These are phyloP conservation scores for Strigamia maritima DNA, from an alignment of 2,888 invertebrate species.

Conservation along the genomic window DNA sequence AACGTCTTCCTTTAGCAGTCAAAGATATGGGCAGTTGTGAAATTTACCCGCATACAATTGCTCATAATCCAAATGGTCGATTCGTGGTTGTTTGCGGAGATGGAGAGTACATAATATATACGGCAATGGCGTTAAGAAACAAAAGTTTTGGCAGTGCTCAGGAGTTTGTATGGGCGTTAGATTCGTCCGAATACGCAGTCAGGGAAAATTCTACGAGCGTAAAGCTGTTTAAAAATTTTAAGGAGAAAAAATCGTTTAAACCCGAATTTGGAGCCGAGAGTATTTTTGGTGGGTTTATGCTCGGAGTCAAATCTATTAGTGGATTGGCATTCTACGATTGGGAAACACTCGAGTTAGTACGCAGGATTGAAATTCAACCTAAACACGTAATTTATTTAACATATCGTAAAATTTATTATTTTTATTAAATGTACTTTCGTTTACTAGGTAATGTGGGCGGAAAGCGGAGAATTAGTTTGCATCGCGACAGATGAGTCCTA, in stretches of 20 bases:
- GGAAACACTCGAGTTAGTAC: conserved; percentile 85
- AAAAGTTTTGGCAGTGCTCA: conserved; percentile 98
- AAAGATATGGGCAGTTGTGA: conserved; percentile 99
- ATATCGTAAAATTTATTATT: too few relatives aligned
- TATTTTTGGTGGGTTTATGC: conserved; percentile 84
- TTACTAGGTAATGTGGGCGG: conserved; percentile 82
- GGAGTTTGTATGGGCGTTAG: conserved; percentile 98
- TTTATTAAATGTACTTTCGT: conserved; percentile 25
- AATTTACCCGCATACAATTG: conserved; percentile 97
- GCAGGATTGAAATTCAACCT: conserved; percentile 95
- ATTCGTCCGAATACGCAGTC: conserved; percentile 78
- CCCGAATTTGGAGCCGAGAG: conserved; percentile 96
- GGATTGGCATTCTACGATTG: conserved; percentile 96
- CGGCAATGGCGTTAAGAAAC: conserved; percentile 97
- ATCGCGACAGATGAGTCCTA: conserved; percentile 93
- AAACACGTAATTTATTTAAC: conserved; percentile 60
- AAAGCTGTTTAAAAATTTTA: conserved; percentile 96
- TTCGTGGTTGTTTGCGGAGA: conserved; percentile 97
- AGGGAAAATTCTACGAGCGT: conserved; percentile 86
- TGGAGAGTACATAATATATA: conserved; percentile 99
- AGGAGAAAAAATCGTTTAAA: conserved; percentile 91
- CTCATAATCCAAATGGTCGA: conserved; percentile 96
- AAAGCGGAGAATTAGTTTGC: conserved; percentile 87
- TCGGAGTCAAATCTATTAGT: conserved; percentile 87
- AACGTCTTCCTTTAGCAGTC: conserved; percentile 85